phyloP scores from a whole-genome alignment of 2,797 vertebrate species.

The Chelon auratus region DNA sequence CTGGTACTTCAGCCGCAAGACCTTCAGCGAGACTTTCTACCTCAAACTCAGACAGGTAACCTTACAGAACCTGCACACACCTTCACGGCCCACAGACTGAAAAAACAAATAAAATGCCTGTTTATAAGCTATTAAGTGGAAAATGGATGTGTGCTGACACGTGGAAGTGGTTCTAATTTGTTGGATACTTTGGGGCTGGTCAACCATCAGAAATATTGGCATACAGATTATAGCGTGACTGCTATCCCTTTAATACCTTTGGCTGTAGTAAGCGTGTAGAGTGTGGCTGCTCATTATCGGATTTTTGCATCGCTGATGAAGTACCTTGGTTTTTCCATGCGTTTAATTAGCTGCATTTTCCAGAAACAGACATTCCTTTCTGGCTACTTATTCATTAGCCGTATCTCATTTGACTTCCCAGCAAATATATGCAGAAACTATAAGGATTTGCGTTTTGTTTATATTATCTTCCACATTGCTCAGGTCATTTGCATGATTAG shows the following conservation, averaged over 20 bases:
- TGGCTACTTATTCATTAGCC: neutral
- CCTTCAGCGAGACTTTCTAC: slow-evolving; percentile 95
- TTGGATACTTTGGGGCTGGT: neutral
- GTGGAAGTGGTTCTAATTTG: neutral
- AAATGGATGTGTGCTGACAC: neutral
- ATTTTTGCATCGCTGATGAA: neutral
- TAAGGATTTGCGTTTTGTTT: too few species aligned
- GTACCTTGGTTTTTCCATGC: neutral
- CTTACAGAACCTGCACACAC: neutral
- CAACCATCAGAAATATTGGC: neutral
- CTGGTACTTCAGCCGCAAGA: slow-evolving; percentile 99
- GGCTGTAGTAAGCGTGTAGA: neutral
- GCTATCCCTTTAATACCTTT: neutral
- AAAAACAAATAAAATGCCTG: too few species aligned
- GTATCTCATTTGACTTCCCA: neutral
- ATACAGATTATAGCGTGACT: neutral
- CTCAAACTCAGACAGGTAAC: slow-evolving; percentile 91
- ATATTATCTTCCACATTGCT: too few species aligned
- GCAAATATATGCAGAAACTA: neutral
- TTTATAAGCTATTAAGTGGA: neutral
- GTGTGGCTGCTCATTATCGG: too few species aligned
- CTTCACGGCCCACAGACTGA: too few species aligned
- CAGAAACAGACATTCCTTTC: neutral
- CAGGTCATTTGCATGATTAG: neutral
- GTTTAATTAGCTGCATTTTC: neutral